A percentile compares a stretch with the other conserved stretches of the same genome.
phyloP scores from a whole-genome alignment of 2,113 vertebrate species.

The Phylloscopus trochilus region DNA sequence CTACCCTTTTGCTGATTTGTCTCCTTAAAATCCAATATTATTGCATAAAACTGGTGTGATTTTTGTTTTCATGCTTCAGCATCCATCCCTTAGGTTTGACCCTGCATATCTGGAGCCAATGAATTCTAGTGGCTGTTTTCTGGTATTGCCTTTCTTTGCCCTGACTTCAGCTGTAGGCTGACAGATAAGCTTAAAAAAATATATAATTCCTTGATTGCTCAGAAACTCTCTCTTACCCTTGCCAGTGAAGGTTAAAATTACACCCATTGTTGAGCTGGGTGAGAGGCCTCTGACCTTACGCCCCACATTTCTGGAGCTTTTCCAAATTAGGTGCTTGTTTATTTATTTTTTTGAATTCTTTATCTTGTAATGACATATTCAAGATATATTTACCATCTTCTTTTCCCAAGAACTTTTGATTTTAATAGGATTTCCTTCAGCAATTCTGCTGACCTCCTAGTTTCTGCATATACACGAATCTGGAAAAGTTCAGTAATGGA shows the following conservation, averaged over 20 bases:
- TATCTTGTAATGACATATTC: neutral
- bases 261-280: neutral
- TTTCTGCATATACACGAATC: neutral
- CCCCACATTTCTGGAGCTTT: neutral
- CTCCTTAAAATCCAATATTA: neutral
- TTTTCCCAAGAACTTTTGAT: neutral
- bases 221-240: neutral
- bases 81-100: neutral
- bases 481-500: constrained; percentile 5
- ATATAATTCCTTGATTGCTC: neutral
- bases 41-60: neutral
- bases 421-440: constrained; percentile 33
- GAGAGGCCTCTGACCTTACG: neutral
- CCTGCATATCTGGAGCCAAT: neutral
- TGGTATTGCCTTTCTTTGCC: neutral
- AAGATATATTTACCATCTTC: neutral
- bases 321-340: neutral
- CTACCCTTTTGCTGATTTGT: neutral
- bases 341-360: neutral
- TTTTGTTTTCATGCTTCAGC: neutral
- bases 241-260: neutral
- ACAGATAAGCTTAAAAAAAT: neutral
- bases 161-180: neutral
- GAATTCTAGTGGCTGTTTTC: neutral
- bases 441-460: neutral